Evolutionary conservation across 2,797 vertebrate species (phyloP), one percentile per base, ranked within the genome.

Genomic region (Acanthurus tractus): DNA sequence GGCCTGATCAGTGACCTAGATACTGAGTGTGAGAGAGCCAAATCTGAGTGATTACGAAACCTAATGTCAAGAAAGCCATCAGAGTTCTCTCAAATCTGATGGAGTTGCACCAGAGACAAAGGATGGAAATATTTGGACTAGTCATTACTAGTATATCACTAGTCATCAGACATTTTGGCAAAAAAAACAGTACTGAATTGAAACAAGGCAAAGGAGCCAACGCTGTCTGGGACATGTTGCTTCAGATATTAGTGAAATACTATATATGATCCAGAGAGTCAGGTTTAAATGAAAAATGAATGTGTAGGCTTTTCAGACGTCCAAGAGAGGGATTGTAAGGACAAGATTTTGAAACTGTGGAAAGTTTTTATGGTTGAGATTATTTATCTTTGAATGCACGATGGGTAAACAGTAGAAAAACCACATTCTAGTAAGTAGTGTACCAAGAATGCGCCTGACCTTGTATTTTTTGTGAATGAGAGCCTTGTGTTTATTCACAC

Each of bases 1-100:
- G 59, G 54, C 54, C 36, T 45, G 46, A 77, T 75, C 54, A 65
- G 20, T 45, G 69, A 89, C 82, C 66, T 63, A 71, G 44, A 78
- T 46, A 12, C 55, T 15, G 63, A 79, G 25, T 49, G 65, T 75
- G 74, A 68, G n/a, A 46, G 72, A 64, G 58, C 62, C 81, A 78
- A 74, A 90, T 88, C 79, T 78, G 70, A 86, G 70, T 45, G 10
- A 59, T 72, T 79, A 79, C 77, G 76, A 76, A 89, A 81, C 64
- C 38, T 42, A 23, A 81, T 83, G 90, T 92, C 84, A 85, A 29
- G 36, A 54, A 78, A 83, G 76, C 68, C 78, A 81, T 57, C 42
- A 55, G 67, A 62, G 29, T 54, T 56, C 63, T 79, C n/a, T 62
- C 20, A 71, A 57, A 78, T 85, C 73, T 56, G 74, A 90, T 63